Percentiles rank a stretch among this genome's conserved stretches.
Evolutionary conservation across 2,797 vertebrate species (phyloP).

Genomic region (Euphonia xanthogaster): DNA sequence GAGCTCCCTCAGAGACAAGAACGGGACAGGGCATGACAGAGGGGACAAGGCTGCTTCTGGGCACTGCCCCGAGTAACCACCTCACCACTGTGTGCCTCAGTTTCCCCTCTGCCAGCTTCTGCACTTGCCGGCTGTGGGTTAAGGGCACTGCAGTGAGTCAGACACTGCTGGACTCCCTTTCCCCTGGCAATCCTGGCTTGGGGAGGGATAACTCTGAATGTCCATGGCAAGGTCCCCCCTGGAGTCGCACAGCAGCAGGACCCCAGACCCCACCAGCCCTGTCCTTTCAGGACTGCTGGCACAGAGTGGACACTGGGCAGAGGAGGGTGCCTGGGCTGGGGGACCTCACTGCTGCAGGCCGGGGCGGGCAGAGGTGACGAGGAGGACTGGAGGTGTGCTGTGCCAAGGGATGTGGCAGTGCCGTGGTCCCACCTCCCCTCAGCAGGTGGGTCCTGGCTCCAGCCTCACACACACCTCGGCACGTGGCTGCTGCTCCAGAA

Average conservation of each 20-base stretch:
- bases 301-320: fast-evolving
- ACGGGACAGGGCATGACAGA: fast-evolving
- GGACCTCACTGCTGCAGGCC: fast-evolving
- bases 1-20: background rate
- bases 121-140: background rate
- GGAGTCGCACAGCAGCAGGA: background rate
- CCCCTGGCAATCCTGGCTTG: background rate
- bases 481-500: background rate
- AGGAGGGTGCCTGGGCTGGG: background rate
- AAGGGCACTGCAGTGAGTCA: background rate
- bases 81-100: background rate
- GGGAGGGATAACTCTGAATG: background rate
- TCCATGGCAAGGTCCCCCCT: fast-evolving
- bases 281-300: background rate
- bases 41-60: background rate
- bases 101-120: background rate
- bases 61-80: fast-evolving
- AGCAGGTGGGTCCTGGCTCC: background rate
- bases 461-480: fast-evolving
- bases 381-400: background rate
- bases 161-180: background rate
- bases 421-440: fast-evolving
- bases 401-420: background rate
- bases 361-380: fast-evolving
- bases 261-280: fast-evolving